phyloP scores from a whole-genome alignment of 1,140 invertebrate species.

The Panulirus ornatus region DNA sequence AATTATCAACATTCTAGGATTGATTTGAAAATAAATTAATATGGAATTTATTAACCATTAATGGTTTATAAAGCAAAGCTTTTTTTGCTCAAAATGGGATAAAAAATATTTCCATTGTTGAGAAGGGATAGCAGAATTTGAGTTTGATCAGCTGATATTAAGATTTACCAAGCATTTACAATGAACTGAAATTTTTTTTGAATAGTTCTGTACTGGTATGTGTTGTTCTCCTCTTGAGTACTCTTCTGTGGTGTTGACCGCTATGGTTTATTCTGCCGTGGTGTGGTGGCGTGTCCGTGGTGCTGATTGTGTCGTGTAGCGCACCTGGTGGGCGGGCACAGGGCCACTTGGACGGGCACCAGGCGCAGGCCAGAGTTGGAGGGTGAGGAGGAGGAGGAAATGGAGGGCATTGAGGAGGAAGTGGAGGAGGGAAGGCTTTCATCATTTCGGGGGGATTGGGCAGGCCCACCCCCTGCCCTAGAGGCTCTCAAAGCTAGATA shows the following conservation, averaged over 20 bases:
- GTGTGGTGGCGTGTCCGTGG: constrained; percentile 47
- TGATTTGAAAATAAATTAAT: no score
- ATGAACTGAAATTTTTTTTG: neutral
- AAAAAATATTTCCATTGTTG: neutral
- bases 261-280: constrained; percentile 64
- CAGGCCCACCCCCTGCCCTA: constrained; percentile 56
- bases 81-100: neutral
- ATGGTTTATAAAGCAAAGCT: no score
- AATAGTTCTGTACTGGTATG: neutral
- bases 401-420: constrained; percentile 65
- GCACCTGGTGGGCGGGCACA: constrained; percentile 55
- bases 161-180: neutral
- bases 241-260: constrained; percentile 42
- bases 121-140: neutral
- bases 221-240: neutral
- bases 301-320: constrained; percentile 55
- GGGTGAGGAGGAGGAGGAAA: constrained; percentile 65
- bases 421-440: constrained; percentile 53
- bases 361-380: constrained; percentile 56
- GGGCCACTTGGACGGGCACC: constrained; percentile 56
- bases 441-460: constrained; percentile 48
- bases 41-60: no score
- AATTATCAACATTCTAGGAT: no score
- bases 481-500: constrained; percentile 64
- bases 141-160: neutral